phyloP scores from a whole-genome alignment of 2,113 vertebrate species.

The Chamaea fasciata region DNA sequence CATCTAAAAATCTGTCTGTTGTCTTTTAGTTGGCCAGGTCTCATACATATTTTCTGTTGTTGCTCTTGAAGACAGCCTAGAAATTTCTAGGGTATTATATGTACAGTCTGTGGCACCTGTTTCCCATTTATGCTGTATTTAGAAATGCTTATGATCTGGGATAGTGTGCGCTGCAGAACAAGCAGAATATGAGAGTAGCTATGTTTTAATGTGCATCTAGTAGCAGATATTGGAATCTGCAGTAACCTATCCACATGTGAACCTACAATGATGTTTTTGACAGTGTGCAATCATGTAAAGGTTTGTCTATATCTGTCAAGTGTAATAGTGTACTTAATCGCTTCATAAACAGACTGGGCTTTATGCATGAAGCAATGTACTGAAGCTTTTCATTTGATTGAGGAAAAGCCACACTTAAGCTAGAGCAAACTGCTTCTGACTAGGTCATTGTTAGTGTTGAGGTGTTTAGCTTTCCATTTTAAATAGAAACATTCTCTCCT shows the following conservation, averaged over 20 bases:
- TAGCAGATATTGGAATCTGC: not conserved
- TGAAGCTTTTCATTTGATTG: not conserved
- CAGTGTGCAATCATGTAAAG: not conserved
- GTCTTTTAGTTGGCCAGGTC: not conserved
- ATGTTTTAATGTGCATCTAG: not conserved
- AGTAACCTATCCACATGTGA: not conserved
- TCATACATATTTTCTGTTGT: not conserved
- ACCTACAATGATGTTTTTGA: not conserved
- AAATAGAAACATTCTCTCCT: slow-evolving; percentile 1
- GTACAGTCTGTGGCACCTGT: not conserved
- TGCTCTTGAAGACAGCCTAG: not conserved
- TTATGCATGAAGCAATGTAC: not conserved
- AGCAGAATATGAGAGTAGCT: not conserved
- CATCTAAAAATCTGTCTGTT: not conserved
- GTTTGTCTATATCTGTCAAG: not conserved
- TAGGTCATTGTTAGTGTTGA: slow-evolving; percentile 13
- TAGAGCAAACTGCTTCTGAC: not conserved
- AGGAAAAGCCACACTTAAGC: not conserved
- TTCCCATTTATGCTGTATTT: not conserved
- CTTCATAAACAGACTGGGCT: not conserved
- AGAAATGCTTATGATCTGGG: not conserved
- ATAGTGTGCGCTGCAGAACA: not conserved
- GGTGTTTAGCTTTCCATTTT: not conserved
- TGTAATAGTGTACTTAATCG: not conserved
- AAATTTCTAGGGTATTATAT: not conserved